These are phyloP conservation scores for Masnerella sp. DNA, from an alignment of 2,888 invertebrate genomes.

Conservation along the genomic window DNA sequence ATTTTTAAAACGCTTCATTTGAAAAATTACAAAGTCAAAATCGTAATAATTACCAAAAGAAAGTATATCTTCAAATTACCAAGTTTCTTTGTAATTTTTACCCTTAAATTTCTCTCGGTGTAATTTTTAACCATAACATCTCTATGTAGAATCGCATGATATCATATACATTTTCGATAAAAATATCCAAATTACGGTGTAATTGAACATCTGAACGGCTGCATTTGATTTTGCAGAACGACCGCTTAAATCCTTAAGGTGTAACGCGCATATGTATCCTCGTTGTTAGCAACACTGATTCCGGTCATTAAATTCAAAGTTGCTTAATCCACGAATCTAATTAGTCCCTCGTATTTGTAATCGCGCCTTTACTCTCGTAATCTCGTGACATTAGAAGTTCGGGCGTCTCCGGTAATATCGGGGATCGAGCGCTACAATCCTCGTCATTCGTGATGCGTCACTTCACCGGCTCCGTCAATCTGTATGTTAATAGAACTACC, in stretches of 20 bases:
- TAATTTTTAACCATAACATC: no score
- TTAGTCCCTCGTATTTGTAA: slow-evolving; percentile 59
- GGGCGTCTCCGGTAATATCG: slow-evolving; percentile 46
- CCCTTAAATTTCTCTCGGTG: no score
- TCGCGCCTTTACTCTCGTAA: slow-evolving; percentile 60
- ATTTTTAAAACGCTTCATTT: no score
- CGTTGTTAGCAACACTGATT: slow-evolving; percentile 54
- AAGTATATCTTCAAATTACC: no score
- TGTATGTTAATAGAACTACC: slow-evolving; percentile 72
- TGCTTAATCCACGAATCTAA: slow-evolving; percentile 58
- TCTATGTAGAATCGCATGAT: no score
- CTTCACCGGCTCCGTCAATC: slow-evolving; percentile 66
- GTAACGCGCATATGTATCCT: slow-evolving; percentile 18
- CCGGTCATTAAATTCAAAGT: slow-evolving; percentile 48
- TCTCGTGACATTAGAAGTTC: slow-evolving; percentile 58
- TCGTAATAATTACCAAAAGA: no score
- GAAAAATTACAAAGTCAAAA: no score
- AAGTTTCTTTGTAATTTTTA: no score
- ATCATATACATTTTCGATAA: no score
- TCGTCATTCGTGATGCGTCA: slow-evolving; percentile 56
- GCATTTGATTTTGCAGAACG: slow-evolving; percentile 26
- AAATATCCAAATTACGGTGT: no score
- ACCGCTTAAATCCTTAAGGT: slow-evolving; percentile 26
- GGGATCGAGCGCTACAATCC: slow-evolving; percentile 42
- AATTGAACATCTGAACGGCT: no score